A percentile compares a stretch with the other conserved stretches of the same genome.
Conservation (phyloP, 2,797 vertebrate species). For the Dermochelys coriacea region DNA sequence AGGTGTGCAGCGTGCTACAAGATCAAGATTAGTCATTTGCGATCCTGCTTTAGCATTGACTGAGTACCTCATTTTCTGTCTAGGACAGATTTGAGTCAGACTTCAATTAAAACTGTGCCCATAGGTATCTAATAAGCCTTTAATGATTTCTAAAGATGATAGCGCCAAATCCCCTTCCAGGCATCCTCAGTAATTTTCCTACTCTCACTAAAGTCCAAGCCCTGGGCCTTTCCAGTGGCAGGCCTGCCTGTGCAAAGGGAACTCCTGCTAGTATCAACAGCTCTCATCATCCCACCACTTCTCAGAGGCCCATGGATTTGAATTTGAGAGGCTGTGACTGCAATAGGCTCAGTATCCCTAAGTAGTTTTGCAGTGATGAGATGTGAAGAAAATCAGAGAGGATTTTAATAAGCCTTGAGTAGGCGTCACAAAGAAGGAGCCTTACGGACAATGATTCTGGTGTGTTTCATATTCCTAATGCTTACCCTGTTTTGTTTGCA, state of each 20-base stretch:
- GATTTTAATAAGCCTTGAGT: not conserved
- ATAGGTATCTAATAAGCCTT: not conserved
- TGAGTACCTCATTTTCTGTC: not conserved
- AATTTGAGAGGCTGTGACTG: not conserved
- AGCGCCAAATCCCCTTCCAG: not conserved
- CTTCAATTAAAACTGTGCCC: not conserved
- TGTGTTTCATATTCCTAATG: not conserved
- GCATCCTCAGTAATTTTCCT: not conserved
- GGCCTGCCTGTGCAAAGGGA: not conserved
- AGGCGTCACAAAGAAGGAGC: not conserved
- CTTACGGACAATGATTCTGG: not conserved
- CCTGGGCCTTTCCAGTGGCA: not conserved
- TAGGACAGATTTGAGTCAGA: not conserved
- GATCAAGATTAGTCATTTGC: not conserved
- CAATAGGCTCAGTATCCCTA: not conserved
- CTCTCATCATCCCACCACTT: not conserved
- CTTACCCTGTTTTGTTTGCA: not conserved
- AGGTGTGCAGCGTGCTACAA: not conserved
- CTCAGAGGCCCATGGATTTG: not conserved
- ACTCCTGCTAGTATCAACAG: not conserved
- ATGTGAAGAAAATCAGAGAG: not conserved
- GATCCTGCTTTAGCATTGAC: not conserved
- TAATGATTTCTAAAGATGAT: not conserved
- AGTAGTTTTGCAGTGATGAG: not conserved
- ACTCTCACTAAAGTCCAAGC: not conserved